A percentile compares a stretch with the other conserved stretches of the same genome.
These are phyloP conservation scores for Folsomia manolachei DNA, from an alignment of 2,888 invertebrate species.

Conservation along the genomic window DNA sequence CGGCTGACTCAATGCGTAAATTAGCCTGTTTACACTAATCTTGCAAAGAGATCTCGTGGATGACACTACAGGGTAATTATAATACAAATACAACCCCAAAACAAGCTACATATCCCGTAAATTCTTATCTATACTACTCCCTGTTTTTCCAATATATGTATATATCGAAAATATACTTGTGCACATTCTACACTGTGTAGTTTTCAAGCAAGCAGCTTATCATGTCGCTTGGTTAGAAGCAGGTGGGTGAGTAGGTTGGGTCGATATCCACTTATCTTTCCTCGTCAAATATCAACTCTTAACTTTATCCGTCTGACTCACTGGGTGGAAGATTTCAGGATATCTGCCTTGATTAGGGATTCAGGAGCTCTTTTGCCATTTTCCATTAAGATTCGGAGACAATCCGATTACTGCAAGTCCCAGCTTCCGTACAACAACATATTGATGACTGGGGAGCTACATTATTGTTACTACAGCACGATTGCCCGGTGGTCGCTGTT, in stretches of 20 bases:
- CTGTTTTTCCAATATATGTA: not conserved
- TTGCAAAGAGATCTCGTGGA: not conserved
- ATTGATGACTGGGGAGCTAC: not conserved
- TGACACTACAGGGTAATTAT: not conserved
- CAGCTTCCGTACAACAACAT: not conserved
- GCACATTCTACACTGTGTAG: too few relatives aligned
- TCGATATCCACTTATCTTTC: not conserved
- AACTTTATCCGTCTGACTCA: not conserved
- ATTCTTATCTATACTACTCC: not conserved
- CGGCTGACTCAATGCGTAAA: not conserved
- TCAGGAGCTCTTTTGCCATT: not conserved
- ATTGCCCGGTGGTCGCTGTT: not conserved
- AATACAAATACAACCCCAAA: not conserved
- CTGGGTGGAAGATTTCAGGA: not conserved
- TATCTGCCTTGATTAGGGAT: not conserved
- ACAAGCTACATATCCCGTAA: not conserved
- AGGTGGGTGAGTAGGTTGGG: not conserved
- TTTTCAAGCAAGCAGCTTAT: not conserved
- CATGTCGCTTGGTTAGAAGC: not conserved
- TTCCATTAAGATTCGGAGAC: not conserved
- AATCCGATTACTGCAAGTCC: not conserved
- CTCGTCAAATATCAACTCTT: not conserved
- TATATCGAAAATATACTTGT: too few relatives aligned
- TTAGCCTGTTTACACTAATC: conserved; percentile 10
- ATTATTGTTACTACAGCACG: not conserved